phyloP scores from a whole-genome alignment of 2,113 vertebrate species.

The Tyto alba region DNA sequence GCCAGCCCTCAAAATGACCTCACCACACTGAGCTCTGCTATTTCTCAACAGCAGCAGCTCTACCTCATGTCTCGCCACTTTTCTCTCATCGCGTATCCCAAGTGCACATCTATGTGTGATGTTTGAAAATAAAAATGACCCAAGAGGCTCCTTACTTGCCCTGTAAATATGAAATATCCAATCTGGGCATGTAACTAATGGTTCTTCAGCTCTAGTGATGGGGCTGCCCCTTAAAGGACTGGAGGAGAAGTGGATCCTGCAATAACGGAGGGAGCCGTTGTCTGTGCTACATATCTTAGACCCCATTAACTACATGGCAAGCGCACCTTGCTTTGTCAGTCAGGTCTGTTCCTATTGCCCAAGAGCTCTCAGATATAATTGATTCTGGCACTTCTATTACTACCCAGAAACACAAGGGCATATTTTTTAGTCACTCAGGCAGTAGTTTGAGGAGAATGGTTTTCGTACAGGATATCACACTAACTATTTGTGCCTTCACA shows the following conservation, averaged over 20 bases:
- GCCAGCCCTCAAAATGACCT: not conserved
- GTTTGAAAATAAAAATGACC: not conserved
- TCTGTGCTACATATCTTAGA: not conserved
- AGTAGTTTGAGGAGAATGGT: not conserved
- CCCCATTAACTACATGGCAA: not conserved
- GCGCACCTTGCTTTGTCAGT: not conserved
- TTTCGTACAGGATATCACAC: conserved; percentile 6
- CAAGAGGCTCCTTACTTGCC: not conserved
- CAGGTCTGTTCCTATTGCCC: not conserved
- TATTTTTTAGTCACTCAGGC: not conserved
- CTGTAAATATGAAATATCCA: not conserved
- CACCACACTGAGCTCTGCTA: not conserved
- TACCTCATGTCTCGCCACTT: accelerated
- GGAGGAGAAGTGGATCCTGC: not conserved
- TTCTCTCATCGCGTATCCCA: not conserved
- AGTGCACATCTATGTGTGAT: not conserved
- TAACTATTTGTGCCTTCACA: not conserved
- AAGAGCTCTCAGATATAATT: not conserved
- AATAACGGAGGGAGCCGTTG: not conserved
- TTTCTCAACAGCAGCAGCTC: not conserved
- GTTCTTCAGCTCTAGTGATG: not conserved
- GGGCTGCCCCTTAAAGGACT: not conserved
- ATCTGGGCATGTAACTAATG: not conserved
- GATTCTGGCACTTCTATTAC: conserved; percentile 48
- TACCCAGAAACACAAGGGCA: conserved; percentile 4